Base-by-base conservation (phyloP, 2,888 invertebrate genomes). In the Icerya purchasi region DNA sequence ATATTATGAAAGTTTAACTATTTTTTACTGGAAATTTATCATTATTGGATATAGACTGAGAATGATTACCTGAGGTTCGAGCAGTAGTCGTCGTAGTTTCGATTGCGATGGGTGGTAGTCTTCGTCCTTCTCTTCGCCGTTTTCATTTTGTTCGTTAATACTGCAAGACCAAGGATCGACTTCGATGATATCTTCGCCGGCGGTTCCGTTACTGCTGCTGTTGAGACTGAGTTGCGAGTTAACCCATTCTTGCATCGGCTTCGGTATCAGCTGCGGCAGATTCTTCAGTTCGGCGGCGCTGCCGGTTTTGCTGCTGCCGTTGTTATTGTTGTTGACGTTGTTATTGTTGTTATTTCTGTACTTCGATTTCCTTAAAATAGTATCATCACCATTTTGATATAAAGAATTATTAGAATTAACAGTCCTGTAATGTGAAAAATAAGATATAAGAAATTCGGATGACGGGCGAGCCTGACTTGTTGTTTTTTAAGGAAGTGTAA, bases 171-270 rank as follows among this genome's bases (percentile, higher is more conserved):
- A 60, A 18, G 60, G 60, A 56, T 60, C 60, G n/a, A 60, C 60
- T 56, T 60, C 60, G 50, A 60, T 60, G 19, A 60, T 52, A n/a
- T 60, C 60, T 14, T 56, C 60, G 22, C 56, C 56, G 25, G 50
- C 20, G 21, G 56, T 56, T 19, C 56, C 56, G 5, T 49, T n/a
- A 22, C 55, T 18, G 20, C 19, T 51, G 10, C 59, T 55, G 20
- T 60, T 60, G 8, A 36, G 5, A 36, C 36, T 36, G 19, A 56
- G 2, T 0, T 50, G 23, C 20, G 52, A 22, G 23, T 60, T 56
- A n/a, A 60, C 20, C 60, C 60, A 60, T 23, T 60, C 60, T 22
- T 60, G 60, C 60, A 60, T 60, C n/a, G 60, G 60, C 56, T 60
- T 60, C 1, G 56, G 60, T 60, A 60, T 60, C 18, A 60, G 22